Conservation (phyloP, 2,797 vertebrate species). For the Mus minutoides region DNA sequence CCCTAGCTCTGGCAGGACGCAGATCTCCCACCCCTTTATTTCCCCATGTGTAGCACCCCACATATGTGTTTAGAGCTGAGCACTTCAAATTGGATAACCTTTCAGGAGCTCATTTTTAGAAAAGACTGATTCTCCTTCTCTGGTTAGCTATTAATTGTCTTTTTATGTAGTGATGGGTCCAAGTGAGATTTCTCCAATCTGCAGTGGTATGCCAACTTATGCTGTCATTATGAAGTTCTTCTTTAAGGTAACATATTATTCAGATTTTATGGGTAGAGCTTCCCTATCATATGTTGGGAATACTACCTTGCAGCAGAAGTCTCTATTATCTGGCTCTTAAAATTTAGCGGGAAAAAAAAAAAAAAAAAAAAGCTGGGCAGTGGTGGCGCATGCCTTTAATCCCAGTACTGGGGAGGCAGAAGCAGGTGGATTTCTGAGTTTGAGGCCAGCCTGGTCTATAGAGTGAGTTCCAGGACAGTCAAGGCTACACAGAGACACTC, state of each 20-base stretch:
- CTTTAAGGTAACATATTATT: not conserved
- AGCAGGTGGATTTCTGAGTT: no score
- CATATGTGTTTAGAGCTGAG: not conserved
- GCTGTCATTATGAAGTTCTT: not conserved
- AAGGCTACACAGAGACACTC: no score
- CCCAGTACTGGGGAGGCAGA: no score
- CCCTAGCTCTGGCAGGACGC: no score
- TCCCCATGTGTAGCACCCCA: no score
- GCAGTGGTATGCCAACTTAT: not conserved
- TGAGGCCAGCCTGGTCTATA: no score
- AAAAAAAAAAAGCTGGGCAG: no score
- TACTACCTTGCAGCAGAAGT: not conserved
- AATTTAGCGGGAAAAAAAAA: no score
- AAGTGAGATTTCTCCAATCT: not conserved
- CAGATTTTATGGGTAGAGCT: not conserved
- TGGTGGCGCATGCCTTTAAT: no score
- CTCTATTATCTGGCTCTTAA: not conserved
- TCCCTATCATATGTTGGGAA: not conserved
- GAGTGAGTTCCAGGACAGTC: no score
- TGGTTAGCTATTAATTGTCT: not conserved
- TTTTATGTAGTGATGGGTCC: not conserved
- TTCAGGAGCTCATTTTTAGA: not conserved
- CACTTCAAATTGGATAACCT: no score
- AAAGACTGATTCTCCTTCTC: not conserved
- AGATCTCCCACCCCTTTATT: no score